These are phyloP conservation scores for Platycercus adscitus DNA, from an alignment of 2,113 vertebrate genomes.

Conservation along the genomic window DNA sequence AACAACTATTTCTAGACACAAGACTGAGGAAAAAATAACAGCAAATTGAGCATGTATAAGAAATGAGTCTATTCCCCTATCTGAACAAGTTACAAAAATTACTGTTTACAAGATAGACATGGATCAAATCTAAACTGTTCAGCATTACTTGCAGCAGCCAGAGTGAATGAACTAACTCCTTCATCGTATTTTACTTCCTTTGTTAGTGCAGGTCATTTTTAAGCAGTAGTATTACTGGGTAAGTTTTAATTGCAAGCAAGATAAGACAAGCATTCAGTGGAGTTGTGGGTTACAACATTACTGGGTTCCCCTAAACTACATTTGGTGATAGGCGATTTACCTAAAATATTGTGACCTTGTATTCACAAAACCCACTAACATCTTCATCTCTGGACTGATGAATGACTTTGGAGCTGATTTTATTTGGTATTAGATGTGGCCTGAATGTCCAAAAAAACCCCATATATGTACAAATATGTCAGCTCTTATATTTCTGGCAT, in stretches of 20 bases:
- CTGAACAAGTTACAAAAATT: not conserved
- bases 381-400: not conserved
- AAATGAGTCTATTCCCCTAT: not conserved
- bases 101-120: not conserved
- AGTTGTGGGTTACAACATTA: not conserved
- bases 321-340: not conserved
- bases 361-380: not conserved
- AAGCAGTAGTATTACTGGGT: not conserved
- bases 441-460: not conserved
- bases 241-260: not conserved
- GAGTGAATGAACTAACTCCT: not conserved
- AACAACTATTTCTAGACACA: not conserved
- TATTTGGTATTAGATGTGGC: not conserved
- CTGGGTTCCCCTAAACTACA: not conserved
- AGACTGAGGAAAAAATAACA: not conserved
- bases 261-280: not conserved
- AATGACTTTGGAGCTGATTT: not conserved
- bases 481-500: not conserved
- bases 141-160: not conserved
- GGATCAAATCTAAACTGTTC: not conserved
- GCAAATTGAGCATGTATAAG: not conserved
- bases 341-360: not conserved
- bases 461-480: not conserved
- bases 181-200: not conserved
- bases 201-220: not conserved